These are phyloP conservation scores for Struthio camelus DNA, from an alignment of 2,113 vertebrate genomes.

Conservation along the genomic window DNA sequence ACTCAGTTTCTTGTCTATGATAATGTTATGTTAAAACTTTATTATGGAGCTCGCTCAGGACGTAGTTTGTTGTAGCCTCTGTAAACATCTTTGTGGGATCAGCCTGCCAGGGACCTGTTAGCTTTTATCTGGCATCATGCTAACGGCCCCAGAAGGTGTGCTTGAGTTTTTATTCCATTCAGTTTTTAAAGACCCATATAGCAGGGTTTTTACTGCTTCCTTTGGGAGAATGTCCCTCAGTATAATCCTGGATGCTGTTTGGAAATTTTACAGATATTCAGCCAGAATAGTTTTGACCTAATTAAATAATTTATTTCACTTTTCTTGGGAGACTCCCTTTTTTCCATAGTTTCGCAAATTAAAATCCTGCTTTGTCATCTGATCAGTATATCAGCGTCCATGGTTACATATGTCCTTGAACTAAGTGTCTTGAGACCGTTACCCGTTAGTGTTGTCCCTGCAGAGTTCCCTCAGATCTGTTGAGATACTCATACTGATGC, in stretches of 20 bases:
- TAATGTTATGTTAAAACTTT: not conserved
- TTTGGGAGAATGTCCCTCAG: not conserved
- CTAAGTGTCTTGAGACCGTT: not conserved
- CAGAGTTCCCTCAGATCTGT: not conserved
- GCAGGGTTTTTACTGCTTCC: not conserved
- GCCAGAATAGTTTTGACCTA: not conserved
- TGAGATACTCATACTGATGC: not conserved
- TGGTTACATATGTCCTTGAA: not conserved
- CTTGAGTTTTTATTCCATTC: not conserved
- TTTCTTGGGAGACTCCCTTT: not conserved
- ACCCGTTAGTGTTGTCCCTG: not conserved
- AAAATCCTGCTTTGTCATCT: not conserved
- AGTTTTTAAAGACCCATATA: not conserved
- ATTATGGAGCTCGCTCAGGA: not conserved
- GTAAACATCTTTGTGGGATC: not conserved
- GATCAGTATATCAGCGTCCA: not conserved
- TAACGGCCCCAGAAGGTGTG: not conserved
- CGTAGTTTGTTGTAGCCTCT: not conserved
- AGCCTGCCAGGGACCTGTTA: not conserved
- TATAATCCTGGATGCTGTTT: not conserved
- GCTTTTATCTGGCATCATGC: not conserved
- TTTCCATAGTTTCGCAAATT: not conserved
- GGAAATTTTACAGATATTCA: not conserved
- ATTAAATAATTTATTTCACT: not conserved
- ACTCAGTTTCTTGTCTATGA: not conserved